Percentiles rank a stretch among this genome's conserved stretches.
These are phyloP conservation scores for Scaptomyza pallida DNA, from an alignment of 1,140 invertebrate species.

Conservation along the genomic window DNA sequence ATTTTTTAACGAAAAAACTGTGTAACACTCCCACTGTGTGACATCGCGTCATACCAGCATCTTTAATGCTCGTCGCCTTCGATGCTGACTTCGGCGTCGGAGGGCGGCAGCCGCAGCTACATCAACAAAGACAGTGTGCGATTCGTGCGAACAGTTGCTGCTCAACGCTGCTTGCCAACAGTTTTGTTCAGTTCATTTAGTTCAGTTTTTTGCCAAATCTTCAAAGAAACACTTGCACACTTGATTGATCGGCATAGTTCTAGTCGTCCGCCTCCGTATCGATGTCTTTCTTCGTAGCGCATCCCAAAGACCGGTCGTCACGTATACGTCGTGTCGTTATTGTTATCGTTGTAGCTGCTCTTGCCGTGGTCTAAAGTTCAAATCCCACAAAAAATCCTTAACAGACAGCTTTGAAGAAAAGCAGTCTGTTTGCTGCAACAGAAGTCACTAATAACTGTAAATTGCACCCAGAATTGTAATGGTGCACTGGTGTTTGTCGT, in stretches of 20 bases:
- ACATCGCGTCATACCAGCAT: constrained; percentile 12
- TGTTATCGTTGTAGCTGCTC: too few relatives aligned
- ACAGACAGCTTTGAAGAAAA: constrained; percentile 26
- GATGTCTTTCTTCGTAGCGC: constrained; percentile 2
- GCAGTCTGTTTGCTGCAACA: too few relatives aligned
- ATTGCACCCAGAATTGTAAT: constrained; percentile 56
- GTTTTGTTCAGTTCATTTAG: constrained; percentile 29
- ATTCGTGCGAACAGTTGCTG: constrained; percentile 36
- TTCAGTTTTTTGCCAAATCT: too few relatives aligned
- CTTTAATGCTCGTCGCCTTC: constrained; percentile 10
- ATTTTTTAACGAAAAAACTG: too few relatives aligned
- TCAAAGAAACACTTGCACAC: background rate
- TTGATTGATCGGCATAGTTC: constrained; percentile 7
- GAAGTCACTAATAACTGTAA: background rate
- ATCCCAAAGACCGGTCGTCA: constrained; percentile 33
- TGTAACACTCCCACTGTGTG: constrained; percentile 1
- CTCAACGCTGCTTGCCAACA: constrained; percentile 31
- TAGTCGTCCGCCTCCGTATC: constrained; percentile 7
- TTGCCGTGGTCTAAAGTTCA: too few relatives aligned
- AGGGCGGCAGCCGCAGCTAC: background rate
- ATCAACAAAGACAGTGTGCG: background rate
- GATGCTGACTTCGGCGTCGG: background rate
- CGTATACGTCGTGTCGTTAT: constrained; percentile 10
- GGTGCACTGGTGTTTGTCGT: constrained; percentile 57
- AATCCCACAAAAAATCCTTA: constrained; percentile 18